phyloP scores from a whole-genome alignment of 1,140 invertebrate genomes.

The Nomia melanderi region DNA sequence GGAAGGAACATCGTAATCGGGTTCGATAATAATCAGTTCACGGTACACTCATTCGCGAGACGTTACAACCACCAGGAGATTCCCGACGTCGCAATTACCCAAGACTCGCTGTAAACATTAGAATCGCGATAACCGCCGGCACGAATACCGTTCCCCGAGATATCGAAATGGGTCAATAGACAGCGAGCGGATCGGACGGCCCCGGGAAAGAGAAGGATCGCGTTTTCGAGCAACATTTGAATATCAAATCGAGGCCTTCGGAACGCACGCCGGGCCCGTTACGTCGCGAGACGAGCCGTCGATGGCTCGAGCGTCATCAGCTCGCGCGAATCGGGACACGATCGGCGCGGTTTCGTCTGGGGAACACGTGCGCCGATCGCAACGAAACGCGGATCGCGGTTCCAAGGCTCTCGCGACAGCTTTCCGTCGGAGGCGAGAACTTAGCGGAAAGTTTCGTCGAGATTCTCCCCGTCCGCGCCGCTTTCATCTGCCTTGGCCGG shows the following conservation, averaged over 20 bases:
- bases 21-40: too few species aligned
- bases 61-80: too few species aligned
- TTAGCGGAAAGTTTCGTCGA: neutral
- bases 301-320: neutral
- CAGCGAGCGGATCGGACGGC: too few species aligned
- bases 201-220: too few species aligned
- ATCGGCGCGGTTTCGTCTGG: neutral
- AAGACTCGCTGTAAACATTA: too few species aligned
- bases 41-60: too few species aligned
- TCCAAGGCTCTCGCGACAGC: too few species aligned
- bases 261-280: neutral
- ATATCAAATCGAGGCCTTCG: neutral
- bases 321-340: conserved; percentile 5
- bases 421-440: neutral
- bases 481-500: conserved; percentile 64
- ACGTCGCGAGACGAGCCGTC: conserved; percentile 13
- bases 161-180: conserved; percentile 4
- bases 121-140: conserved; percentile 5
- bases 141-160: neutral
- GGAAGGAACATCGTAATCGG: too few species aligned
- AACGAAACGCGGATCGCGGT: conserved; percentile 3
- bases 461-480: neutral
- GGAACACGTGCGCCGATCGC: conserved; percentile 5
- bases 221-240: neutral
- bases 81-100: too few species aligned